A percentile compares a stretch with the other conserved stretches of the same genome.
Conservation (phyloP, 2,888 invertebrate species). For the Hymenopus coronatus region DNA sequence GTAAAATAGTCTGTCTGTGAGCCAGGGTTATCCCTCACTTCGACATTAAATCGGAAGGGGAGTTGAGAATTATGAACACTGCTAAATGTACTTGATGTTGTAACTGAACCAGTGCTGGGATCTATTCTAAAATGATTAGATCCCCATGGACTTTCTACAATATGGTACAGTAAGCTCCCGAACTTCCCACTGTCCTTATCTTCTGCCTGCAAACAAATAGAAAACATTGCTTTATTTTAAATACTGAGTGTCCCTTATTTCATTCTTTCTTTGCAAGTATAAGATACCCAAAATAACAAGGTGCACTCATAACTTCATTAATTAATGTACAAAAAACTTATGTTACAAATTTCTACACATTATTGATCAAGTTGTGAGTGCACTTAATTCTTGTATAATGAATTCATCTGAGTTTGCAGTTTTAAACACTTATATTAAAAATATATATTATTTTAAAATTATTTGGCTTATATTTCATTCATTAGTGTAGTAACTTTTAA, state of each 20-base stretch:
- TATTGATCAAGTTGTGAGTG: no score
- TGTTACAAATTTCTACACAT: no score
- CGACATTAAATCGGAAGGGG: conserved; percentile 72
- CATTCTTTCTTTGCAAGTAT: not conserved
- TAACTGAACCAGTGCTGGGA: conserved; percentile 70
- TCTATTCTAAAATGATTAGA: conserved; percentile 72
- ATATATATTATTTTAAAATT: no score
- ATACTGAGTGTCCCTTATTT: not conserved
- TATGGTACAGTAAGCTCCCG: conserved; percentile 71
- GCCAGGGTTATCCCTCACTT: conserved; percentile 72
- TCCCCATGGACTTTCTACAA: conserved; percentile 44
- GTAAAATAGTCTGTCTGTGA: conserved; percentile 60
- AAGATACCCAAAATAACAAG: not conserved
- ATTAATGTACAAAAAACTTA: no score
- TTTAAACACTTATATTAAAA: no score
- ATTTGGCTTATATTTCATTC: no score
- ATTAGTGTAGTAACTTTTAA: no score
- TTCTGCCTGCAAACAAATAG: conserved; percentile 58
- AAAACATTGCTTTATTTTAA: not conserved
- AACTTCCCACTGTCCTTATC: conserved; percentile 83
- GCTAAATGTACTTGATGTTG: conserved; percentile 70
- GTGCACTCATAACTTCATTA: no score
- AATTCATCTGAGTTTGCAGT: no score
- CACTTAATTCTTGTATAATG: no score
- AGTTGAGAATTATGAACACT: conserved; percentile 59